Base-by-base conservation (phyloP, 2,797 vertebrate species). In the Coluber constrictor region DNA sequence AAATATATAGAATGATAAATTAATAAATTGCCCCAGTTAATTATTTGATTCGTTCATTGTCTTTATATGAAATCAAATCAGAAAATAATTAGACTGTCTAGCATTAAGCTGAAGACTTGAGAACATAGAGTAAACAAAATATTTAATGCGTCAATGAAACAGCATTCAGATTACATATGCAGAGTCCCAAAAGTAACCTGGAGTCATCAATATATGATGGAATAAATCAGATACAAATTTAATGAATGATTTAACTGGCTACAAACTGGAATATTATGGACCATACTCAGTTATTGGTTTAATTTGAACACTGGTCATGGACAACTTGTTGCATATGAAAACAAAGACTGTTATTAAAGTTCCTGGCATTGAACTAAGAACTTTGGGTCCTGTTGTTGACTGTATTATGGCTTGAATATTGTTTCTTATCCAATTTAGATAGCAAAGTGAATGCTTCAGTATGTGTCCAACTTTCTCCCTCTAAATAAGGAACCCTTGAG, bases 1-100 rank as follows among this genome's bases (percentile, higher is more conserved):
- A 91, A 94, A 89, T 66, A 92, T 5, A 5, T 13, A 51, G n/a
- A 93, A 94, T 43, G 93, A 93, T 94, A 92, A 88, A 92, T 93
- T 96, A 74, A 93, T 25, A 93, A 96, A 95, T 91, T 91, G 47
- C n/a, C 87, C 61, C 94, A 94, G 93, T 94, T 93, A 95, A 89
- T 93, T 92, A 94, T 96, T 95, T 96, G 54, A 94, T 94, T 95
- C 90, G 89, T 92, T 96, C 94, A 94, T 95, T 95, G 96, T 96
- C 94, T 96, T 61, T 79, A 93, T 60, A 94, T 90, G 90, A 96
- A 94, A 66, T 66, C 13, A 66, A 96, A 96, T 95, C 92, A 94
- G 95, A 95, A 95, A 95, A 95, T 95, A 95, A 96, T 94, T 87
- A 92, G 92, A 91, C 94, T 94, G 92, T 70, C 87, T 95, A 93